phyloP scores from a whole-genome alignment of 2,113 vertebrate species.

The Mobula birostris region DNA sequence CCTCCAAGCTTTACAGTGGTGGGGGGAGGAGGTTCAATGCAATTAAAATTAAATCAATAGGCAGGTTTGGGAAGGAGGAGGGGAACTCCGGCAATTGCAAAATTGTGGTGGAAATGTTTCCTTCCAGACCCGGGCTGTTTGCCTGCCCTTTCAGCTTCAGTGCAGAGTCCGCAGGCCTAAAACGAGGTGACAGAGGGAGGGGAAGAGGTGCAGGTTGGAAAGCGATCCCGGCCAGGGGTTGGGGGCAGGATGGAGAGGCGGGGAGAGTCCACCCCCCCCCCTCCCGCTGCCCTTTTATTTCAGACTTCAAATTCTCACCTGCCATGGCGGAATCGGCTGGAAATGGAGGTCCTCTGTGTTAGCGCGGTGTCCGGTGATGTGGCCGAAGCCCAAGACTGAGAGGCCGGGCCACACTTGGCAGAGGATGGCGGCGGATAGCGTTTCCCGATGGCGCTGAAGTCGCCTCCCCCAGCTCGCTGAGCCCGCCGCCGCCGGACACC shows the following conservation, averaged over 20 bases:
- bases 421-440: constrained; percentile 26
- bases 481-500: neutral
- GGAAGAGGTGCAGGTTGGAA: too few species aligned
- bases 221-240: neutral
- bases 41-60: neutral
- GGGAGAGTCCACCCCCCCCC: neutral
- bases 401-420: neutral
- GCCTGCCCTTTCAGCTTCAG: neutral
- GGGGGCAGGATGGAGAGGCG: neutral
- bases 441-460: neutral
- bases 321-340: constrained; percentile 19
- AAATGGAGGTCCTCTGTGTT: neutral
- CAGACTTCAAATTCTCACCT: neutral
- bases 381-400: neutral
- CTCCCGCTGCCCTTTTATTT: too few species aligned
- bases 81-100: neutral
- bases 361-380: neutral
- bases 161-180: neutral
- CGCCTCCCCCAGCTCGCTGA: neutral
- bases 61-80: neutral
- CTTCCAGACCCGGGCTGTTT: neutral
- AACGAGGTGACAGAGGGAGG: neutral
- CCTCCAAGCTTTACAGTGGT: neutral
- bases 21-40: too few species aligned
- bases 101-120: neutral